Percentiles rank a stretch among this genome's conserved stretches.
phyloP scores from a whole-genome alignment of 2,797 vertebrate genomes.

The Taeniopygia guttata region DNA sequence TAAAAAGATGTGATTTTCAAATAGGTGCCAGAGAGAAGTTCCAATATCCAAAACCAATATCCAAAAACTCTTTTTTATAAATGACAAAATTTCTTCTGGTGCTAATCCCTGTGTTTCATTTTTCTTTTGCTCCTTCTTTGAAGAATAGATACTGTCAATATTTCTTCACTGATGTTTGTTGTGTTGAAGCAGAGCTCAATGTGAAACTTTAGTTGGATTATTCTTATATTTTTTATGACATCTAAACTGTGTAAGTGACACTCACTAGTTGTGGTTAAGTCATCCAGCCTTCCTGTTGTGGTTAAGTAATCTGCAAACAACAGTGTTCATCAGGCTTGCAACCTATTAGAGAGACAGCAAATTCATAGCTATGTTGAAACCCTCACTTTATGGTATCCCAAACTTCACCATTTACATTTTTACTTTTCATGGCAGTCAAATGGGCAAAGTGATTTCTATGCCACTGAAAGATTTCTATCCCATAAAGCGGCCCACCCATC shows the following conservation, averaged over 20 bases:
- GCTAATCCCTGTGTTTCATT: neutral
- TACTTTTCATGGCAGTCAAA: neutral
- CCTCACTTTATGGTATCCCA: neutral
- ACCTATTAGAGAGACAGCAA: neutral
- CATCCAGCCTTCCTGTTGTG: neutral
- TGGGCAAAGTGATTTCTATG: neutral
- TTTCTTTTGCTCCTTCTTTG: neutral
- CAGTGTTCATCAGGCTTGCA: neutral
- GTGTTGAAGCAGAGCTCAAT: neutral
- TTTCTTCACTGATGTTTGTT: neutral
- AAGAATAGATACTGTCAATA: neutral
- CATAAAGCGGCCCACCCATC: fast-evolving
- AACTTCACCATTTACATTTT: neutral
- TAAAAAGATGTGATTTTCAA: neutral
- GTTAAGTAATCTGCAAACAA: neutral
- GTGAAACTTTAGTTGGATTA: neutral
- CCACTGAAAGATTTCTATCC: neutral
- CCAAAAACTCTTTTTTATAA: neutral
- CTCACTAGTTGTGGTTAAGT: neutral
- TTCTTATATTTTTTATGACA: neutral
- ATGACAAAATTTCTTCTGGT: neutral
- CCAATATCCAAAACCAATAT: neutral
- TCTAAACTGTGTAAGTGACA: too few species aligned
- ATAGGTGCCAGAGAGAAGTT: neutral
- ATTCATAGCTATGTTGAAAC: neutral